phyloP scores from a whole-genome alignment of 1,140 invertebrate species.

The Eupristina koningsbergeri region DNA sequence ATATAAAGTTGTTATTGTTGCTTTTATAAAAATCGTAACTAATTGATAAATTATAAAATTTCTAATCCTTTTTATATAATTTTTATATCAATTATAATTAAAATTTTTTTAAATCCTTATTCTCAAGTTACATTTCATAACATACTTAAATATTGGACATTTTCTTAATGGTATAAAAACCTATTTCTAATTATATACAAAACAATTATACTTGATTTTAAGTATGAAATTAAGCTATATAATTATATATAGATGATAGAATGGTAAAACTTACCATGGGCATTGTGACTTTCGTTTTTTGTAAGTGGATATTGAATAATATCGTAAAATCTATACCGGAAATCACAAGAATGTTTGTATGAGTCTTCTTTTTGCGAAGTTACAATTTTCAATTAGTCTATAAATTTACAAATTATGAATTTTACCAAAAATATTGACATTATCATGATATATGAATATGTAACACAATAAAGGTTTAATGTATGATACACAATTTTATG shows the following conservation, averaged over 20 bases:
- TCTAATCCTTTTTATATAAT: background rate
- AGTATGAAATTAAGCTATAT: background rate
- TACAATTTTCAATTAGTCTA: background rate
- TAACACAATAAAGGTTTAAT: background rate
- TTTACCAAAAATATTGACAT: background rate
- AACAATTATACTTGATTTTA: too few relatives aligned
- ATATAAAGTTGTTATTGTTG: too few relatives aligned
- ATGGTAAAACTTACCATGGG: constrained; percentile 59
- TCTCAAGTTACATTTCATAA: background rate
- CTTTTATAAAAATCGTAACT: background rate
- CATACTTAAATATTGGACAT: background rate
- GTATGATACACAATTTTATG: background rate
- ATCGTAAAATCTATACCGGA: constrained; percentile 38
- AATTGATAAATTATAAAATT: background rate
- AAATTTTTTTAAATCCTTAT: background rate
- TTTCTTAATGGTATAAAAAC: too few relatives aligned
- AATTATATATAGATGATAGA: background rate
- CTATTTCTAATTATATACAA: too few relatives aligned
- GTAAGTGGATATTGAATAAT: constrained; percentile 38
- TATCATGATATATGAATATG: background rate
- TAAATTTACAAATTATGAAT: background rate
- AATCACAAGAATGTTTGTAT: background rate
- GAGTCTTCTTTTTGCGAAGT: background rate
- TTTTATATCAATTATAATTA: background rate
- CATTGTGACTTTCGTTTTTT: constrained; percentile 69